Conservation (phyloP, 2,888 invertebrate genomes). For the Lampropteryx suffumata region DNA sequence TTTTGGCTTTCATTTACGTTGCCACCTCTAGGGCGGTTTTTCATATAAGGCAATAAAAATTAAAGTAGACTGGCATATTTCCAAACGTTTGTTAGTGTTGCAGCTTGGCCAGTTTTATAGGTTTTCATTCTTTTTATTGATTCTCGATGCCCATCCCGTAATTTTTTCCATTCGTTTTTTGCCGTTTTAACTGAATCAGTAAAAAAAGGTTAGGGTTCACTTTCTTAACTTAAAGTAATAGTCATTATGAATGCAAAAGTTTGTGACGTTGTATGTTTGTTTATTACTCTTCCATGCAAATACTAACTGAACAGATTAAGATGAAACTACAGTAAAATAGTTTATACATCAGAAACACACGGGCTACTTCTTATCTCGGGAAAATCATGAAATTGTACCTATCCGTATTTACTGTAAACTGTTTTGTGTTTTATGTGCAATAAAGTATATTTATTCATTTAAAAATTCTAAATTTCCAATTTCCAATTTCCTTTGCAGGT, state of each 20-base stretch:
- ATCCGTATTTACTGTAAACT: too few species aligned
- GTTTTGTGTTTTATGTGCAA: conserved; percentile 2
- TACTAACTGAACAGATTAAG: too few species aligned
- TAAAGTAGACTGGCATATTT: conserved; percentile 4
- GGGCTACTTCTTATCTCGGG: too few species aligned
- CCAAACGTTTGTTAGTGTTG: neutral
- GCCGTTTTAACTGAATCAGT: conserved; percentile 22
- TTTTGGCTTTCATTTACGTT: conserved; percentile 18
- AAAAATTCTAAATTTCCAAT: neutral
- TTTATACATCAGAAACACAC: too few species aligned
- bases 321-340: too few species aligned
- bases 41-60: conserved; percentile 16
- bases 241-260: conserved; percentile 11
- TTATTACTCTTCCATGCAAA: too few species aligned
- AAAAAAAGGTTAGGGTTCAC: conserved; percentile 1
- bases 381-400: too few species aligned
- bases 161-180: conserved; percentile 23
- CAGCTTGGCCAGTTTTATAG: conserved; percentile 1
- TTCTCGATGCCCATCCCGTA: conserved; percentile 22
- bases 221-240: conserved; percentile 1
- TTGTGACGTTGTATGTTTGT: too few species aligned
- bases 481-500: too few species aligned
- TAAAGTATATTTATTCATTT: neutral
- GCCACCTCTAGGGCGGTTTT: conserved; percentile 28
- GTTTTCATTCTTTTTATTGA: conserved; percentile 1